Base-by-base conservation (phyloP, 1,140 invertebrate genomes). In the Solenopsis invicta region DNA sequence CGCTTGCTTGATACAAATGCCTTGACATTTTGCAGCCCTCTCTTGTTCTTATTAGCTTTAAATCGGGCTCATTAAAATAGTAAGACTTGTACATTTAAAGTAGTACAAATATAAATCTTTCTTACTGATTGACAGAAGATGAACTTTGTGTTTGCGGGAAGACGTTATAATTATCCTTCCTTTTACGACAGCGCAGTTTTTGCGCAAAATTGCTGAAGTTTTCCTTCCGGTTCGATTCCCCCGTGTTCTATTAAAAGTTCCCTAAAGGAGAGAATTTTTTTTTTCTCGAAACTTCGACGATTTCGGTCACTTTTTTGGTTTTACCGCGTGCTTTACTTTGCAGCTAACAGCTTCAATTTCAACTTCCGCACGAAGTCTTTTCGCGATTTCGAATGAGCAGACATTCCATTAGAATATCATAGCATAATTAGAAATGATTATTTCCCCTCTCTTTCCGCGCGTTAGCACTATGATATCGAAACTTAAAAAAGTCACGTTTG, bases 231-330 rank as follows among this genome's bases (percentile, higher is more conserved):
- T 74, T 84, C 54, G 18, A 84, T 84, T 84, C 54, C 24, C 24
- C 13, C 24, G 24, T 61, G 80, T 74, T 84, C 54, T 48, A 84
- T 84, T 74, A 84, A 74, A 84, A 84, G 80, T 84, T 84, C 13
- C 41, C 45, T 21, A 84, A 84, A 84, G 52, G 24, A 41, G 13
- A 56, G 34, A 84, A 21, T 34, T 48, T 77, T 67, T 61, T 52
- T 50, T 29, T 64, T 52, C 18, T 41, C 21, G 9, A 48, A 84
- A 84, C 69, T 84, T 82, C 1, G 13, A 61, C 45, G 21, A 13
- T 56, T 71, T 37, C 24, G 67, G 21, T 16, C 52, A 13, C 24
- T 18, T 74, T 77, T 66, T 82, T 37, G 24, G 45, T 62, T 61
- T 74, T 50, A 6, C 45, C 45, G 1, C 24, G 8, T 74, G 24